Evolutionary conservation across 2,113 vertebrate species (phyloP), one percentile per base, ranked within the genome.

Genomic region (Lepisosteus osseus): DNA sequence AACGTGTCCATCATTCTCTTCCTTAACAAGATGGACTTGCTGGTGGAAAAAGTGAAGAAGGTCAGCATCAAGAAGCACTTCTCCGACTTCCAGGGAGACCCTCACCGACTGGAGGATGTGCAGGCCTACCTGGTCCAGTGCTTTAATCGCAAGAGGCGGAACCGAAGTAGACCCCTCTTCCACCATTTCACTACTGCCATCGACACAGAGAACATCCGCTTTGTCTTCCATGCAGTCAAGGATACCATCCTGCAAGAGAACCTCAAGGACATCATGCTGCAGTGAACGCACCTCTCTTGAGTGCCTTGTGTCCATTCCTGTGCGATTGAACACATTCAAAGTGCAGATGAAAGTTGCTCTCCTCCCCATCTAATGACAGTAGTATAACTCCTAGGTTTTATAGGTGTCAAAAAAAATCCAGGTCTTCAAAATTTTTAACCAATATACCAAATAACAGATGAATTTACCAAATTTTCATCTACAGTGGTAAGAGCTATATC

Each of bases 211-310:
- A 98, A 99, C 78, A 96, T 98, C 85, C 96, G 97, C 80, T 99
- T 98, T 3, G 97, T 99, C 73, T 99, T 99, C 75, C 95, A 96
- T 6, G 97, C 97, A 0, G 97, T 98, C 77, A 98, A 98, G 86
- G 96, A 99, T 93, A 98, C 96, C 0, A 98, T 99, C 88, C 91
- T 99, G 86, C 96, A 98, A 80, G 95, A 98, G 78, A 99, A 99
- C 77, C 95, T 99, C 66, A 97, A 94, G 82, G 96, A 99, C n/a
- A 97, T 99, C 74, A 99, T 98, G 96, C 87, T 99, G 90, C 95
- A 98, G 92, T 98, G 94, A 97, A 78, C 55, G 29, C 29, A 29
- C 29, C 29, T 29, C 29, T 29, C 29, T 29, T 29, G 29, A 29
- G 29, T 29, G 29, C 29, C 29, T 29, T 29, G 29, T 1, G 2